Evolutionary conservation across 2,113 vertebrate species (phyloP).

Genomic region (Brachyhypopomus gauderio): DNA sequence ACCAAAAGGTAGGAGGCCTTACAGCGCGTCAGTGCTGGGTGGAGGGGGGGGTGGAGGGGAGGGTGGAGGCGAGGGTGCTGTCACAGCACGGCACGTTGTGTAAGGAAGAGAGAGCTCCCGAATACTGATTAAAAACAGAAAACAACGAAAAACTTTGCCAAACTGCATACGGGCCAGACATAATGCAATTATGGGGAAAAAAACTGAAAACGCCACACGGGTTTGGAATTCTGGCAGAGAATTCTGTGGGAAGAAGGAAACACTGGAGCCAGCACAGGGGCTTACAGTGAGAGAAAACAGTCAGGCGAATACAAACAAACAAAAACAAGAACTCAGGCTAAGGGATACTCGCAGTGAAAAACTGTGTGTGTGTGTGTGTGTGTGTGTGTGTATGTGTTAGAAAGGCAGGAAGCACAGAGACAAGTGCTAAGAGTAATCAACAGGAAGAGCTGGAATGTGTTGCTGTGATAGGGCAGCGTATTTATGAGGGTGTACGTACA

Average conservation of each 20-base stretch:
- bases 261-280: neutral
- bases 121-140: neutral
- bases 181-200: neutral
- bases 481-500: too few relatives aligned
- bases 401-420: neutral
- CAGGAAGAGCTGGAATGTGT: neutral
- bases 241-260: neutral
- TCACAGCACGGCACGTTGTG: neutral
- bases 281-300: neutral
- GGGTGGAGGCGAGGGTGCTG: too few relatives aligned
- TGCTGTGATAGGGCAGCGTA: neutral
- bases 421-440: neutral
- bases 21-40: neutral
- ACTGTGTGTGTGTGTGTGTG: neutral
- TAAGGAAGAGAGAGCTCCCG: neutral
- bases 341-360: neutral
- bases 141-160: neutral
- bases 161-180: neutral
- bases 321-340: neutral
- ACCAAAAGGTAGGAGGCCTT: slow-evolving; percentile 37
- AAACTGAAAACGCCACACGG: neutral
- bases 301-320: neutral
- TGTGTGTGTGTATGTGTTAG: neutral
- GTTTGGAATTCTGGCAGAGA: neutral
- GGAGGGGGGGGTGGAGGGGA: too few relatives aligned